phyloP scores from a whole-genome alignment of 2,113 vertebrate species.

The Haemorhous mexicanus region DNA sequence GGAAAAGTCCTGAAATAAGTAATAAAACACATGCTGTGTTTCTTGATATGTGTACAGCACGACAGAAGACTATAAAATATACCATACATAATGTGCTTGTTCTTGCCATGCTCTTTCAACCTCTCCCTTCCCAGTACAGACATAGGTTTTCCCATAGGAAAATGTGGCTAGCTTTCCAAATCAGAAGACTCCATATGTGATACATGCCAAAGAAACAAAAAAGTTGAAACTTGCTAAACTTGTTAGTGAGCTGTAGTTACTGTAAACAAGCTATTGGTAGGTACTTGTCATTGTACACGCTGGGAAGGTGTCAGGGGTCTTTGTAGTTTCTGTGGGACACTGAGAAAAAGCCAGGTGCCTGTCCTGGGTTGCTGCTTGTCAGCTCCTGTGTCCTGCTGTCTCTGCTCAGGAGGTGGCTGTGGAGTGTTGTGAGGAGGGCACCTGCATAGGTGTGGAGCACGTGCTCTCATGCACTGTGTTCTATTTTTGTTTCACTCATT shows the following conservation, averaged over 20 bases:
- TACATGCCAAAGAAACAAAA: neutral
- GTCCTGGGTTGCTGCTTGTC: neutral
- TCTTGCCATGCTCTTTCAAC: neutral
- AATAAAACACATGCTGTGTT: neutral
- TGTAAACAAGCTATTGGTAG: neutral
- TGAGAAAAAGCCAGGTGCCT: neutral
- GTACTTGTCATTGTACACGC: neutral
- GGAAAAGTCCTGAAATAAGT: neutral
- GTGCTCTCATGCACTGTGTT: neutral
- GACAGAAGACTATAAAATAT: neutral
- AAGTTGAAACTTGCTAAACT: neutral
- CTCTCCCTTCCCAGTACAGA: neutral
- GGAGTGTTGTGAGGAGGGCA: neutral
- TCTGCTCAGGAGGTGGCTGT: neutral
- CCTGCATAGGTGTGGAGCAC: neutral
- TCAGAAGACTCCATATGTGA: neutral
- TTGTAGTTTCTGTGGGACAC: neutral
- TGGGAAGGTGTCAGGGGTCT: neutral
- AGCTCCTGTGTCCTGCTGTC: neutral
- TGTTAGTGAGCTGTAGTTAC: neutral
- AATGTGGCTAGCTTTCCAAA: neutral
- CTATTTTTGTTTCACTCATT: neutral
- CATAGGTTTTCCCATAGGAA: neutral
- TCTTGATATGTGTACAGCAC: neutral
- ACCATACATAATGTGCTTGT: neutral